phyloP scores from a whole-genome alignment of 2,113 vertebrate genomes.

The Hemichromis elongatus region DNA sequence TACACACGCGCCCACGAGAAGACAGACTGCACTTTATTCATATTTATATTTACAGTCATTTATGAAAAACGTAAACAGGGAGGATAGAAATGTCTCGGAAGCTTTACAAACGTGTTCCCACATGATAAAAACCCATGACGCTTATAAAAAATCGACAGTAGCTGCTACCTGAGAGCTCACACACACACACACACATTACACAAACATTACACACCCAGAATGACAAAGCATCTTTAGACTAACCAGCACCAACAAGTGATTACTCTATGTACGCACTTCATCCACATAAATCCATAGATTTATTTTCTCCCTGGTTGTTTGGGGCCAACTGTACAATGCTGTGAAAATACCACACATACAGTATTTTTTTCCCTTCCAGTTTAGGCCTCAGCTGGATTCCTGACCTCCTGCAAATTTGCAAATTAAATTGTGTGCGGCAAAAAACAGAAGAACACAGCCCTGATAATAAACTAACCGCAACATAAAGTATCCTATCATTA shows the following conservation, averaged over 20 bases:
- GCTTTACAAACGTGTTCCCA: not conserved
- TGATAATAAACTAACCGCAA: not conserved
- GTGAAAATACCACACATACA: not conserved
- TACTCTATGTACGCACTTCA: conserved; percentile 1
- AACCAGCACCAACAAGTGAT: not conserved
- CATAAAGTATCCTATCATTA: not conserved
- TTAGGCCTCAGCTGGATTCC: not conserved
- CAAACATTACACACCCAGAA: conserved; percentile 20
- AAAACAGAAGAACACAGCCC: not conserved
- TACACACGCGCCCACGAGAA: not conserved
- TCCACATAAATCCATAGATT: not conserved
- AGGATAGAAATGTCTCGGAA: not conserved
- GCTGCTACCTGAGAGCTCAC: not conserved
- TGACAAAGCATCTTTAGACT: conserved; percentile 32
- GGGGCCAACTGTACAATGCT: not conserved
- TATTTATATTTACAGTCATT: not conserved
- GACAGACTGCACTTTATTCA: not conserved
- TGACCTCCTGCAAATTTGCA: not conserved
- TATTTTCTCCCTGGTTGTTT: not conserved
- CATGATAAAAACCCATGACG: not conserved
- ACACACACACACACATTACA: not conserved
- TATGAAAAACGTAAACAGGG: not conserved
- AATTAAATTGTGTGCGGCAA: not conserved
- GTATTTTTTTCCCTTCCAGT: not conserved
- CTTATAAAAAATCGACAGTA: not conserved